Evolutionary conservation across 1,140 invertebrate species (phyloP), one percentile per base, ranked within the genome.

Genomic region (Uloborus diversus): DNA sequence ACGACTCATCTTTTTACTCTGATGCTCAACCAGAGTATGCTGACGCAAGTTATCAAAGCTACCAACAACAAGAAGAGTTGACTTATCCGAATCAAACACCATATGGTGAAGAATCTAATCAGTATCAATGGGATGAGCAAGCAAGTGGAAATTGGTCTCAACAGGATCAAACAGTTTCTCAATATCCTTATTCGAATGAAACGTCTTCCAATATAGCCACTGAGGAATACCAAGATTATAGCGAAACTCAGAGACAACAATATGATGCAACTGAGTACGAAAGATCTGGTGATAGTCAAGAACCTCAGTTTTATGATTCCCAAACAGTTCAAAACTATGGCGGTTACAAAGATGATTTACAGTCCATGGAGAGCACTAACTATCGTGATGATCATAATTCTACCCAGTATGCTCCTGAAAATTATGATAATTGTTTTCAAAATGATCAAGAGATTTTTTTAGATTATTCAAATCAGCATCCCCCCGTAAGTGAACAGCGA

Each of bases 11-110:
- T n/a, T n/a, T n/a, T n/a, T n/a, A 49, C 37, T 75, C 49, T 51
- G 62, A 75, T 62, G 7, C 49, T 5, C 13, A 53, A 14, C 14
- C 37, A 30, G 42, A 75, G 13, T 37, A 49, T 4, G 7, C 71
- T 32, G 62, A 75, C 42, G 59, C 53, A 30, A 30, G 57, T 27
- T 75, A 75, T 7, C 42, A 51, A 11, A 59, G 64, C 42, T 75
- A 75, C 35, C 71, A 75, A 35, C 59, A 51, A 25, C 33, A 33
- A 11, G 30, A 42, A 42, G 37, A 42, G 9, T 13, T 17, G 37
- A 17, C 9, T 13, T 42, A 13, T 2, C 1, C 37, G 17, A 5
- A 53, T 1, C 49, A 20, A n/a, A 20, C 37, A 7, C 17, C 49
- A 17, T n/a, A 7, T 53, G 49, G 23, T 7, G 23, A 53, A 17